Base-by-base conservation (phyloP, 2,113 vertebrate species). In the Rhizomys pruinosus region DNA sequence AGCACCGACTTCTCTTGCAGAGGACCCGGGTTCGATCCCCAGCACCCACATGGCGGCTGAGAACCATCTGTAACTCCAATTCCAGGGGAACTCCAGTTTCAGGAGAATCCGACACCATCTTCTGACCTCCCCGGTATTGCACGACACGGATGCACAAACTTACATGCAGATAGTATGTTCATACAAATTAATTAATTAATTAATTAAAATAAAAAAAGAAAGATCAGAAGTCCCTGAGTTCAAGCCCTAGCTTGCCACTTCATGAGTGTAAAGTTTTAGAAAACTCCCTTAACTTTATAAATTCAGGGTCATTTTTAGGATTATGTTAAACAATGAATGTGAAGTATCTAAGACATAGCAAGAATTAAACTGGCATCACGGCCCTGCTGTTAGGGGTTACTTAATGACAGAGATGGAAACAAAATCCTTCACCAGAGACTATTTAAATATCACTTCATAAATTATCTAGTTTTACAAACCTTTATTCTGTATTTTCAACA, bases 391-490 rank as follows among this genome's bases (percentile, higher is more conserved):
- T 82, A 77, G 64, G 52, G 37, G 44, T 71, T 81, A 85, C 9
- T 91, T 86, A 59, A 84, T 57, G 32, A 73, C 39, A 12, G 15
- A 12, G 0, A 76, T 78, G 10, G 17, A 89, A 89, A 87, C 37
- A 90, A 72, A 90, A 39, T 69, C 32, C 39, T 90, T 23, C 84
- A 61, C 20, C 10, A 85, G 72, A 79, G 19, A 74, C 23, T 74
- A 89, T 81, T 69, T 92, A 81, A 72, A 84, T 79, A 89, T 69
- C 10, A 57, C 42, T 47, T 86, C 59, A 72, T 72, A 80, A 89
- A 84, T 44, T 66, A 39, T 17, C 84, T 91, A 66, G 32, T 91
- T 82, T 88, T 90, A 71, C 59, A 92, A 61, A 88, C 90, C n/a
- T 91, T 5, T 42, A 91, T 12, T 66, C 63, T 23, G 15, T 34